Base-by-base conservation (phyloP, 2,797 vertebrate species). In the Leuciscus waleckii region DNA sequence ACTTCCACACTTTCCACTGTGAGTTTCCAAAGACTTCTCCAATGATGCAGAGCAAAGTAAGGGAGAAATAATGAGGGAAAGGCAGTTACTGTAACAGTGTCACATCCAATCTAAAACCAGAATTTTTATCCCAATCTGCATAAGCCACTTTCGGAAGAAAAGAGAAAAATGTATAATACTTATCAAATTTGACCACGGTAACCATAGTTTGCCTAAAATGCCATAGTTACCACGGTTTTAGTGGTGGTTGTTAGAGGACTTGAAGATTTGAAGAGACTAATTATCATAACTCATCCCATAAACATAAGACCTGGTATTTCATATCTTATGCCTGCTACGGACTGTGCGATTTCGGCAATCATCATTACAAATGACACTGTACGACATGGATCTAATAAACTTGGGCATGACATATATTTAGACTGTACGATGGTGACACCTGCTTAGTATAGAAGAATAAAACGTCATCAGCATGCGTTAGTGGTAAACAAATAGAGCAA, bases 1-100 rank as follows among this genome's bases (percentile, higher is more conserved):
- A 90, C 84, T 91, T 93, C 92, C 87, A 92, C 92, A 92, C 90
- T 93, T 93, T 91, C 90, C 89, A 89, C 68, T 49, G 23, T 79
- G 81, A 89, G 58, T 56, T 83, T 90, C 14, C 19, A 85, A 86
- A 68, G 73, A 85, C 70, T 35, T 65, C 79, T 14, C 39, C 71
- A 16, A 67, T 29, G 61, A 68, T 83, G 13, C 87, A 71, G 73
- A 67, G 80, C 71, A 86, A 84, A 89, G 65, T 19, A 29, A 79
- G 77, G 56, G 13, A 71, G 29, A 81, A 46, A 84, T 63, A 88
- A 74, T 81, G 43, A 73, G 67, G 39, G 35, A 67, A 32, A 82
- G 23, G 67, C 41, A 85, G 51, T 67, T 74, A 61, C 67, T 13
- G 63, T 58, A 56, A 61, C 68, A 61, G 51, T 14, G 16, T 54